Evolutionary conservation across 2,888 invertebrate genomes (phyloP), one percentile per base, ranked within the genome.

Genomic region (Spatulosminthurus flaviceps): DNA sequence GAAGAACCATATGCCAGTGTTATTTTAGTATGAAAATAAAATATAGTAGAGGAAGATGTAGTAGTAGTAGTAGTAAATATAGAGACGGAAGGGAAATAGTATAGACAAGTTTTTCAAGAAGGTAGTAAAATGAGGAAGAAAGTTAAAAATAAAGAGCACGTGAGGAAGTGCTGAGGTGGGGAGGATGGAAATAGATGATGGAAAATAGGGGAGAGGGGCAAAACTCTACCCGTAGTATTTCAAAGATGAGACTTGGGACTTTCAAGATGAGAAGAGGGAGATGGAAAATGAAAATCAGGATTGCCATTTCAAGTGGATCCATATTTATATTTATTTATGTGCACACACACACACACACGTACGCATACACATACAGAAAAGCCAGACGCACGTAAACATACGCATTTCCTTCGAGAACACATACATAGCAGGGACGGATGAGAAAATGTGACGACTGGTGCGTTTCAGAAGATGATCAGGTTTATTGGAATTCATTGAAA

Each of bases 401-500:
- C 1, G 51, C n/a, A n/a, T n/a, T n/a, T n/a, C n/a, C n/a, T n/a
- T n/a, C n/a, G 16, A 51, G 19, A 51, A 11, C 16, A n/a, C 51
- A 24, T 24, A 24, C 34, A 34, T 9, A 34, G 5, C 34, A 9
- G 34, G 9, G 34, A 34, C 34, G 9, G 34, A 34, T 9, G 34
- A 34, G 34, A 9, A 9, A 34, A 34, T 34, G 34, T 34, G 34
- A 34, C 34, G 34, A 34, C 1, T 11, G 24, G 64, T 9, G 64
- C 64, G 13, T 26, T 26, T 22, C 24, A 26, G 24, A 64, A 24
- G 64, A 64, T 64, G 64, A 64, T 64, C 64, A 64, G 26, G 24
- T 64, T 64, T 64, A 64, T 64, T 64, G 64, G 64, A 71, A 42
- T 71, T 71, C 71, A 42, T 71, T 71, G 42, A 71, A 42, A 41